Evolutionary conservation across 23 tunicate genomes (phyloP).

Genomic region (Styela clava): DNA sequence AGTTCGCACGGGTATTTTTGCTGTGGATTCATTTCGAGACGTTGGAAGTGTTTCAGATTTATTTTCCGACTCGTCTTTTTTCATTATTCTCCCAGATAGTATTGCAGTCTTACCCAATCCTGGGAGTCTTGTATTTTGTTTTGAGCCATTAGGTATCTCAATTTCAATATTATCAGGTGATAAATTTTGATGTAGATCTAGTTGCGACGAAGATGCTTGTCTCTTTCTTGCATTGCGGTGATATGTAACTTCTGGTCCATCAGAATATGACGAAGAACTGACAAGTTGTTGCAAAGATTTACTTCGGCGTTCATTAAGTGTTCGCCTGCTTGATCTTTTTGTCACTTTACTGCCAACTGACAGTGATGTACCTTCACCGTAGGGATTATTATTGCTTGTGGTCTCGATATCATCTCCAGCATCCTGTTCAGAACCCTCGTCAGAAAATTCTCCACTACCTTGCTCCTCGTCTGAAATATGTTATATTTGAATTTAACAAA

Average conservation of each 20-base stretch:
- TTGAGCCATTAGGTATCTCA: neutral
- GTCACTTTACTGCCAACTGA: neutral
- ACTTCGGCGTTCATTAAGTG: neutral
- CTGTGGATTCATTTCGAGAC: neutral
- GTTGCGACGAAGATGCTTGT: neutral
- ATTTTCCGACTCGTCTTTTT: neutral
- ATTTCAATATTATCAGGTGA: neutral
- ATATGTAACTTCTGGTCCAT: neutral
- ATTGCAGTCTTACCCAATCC: neutral
- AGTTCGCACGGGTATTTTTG: neutral
- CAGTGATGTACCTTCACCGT: neutral
- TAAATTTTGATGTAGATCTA: neutral
- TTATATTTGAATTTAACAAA: too few relatives aligned
- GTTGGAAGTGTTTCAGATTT: neutral
- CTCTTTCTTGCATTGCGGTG: neutral
- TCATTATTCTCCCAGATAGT: neutral
- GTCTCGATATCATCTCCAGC: neutral
- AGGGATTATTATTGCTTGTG: neutral
- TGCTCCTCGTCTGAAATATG: neutral
- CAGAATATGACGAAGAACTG: conserved; percentile 7
- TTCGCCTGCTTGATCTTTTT: conserved; percentile 11
- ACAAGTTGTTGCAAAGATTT: conserved; percentile 2
- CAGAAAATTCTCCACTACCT: neutral
- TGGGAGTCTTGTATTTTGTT: neutral
- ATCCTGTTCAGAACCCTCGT: neutral